Evolutionary conservation across 2,797 vertebrate species (phyloP).

Genomic region (Liasis olivaceus): DNA sequence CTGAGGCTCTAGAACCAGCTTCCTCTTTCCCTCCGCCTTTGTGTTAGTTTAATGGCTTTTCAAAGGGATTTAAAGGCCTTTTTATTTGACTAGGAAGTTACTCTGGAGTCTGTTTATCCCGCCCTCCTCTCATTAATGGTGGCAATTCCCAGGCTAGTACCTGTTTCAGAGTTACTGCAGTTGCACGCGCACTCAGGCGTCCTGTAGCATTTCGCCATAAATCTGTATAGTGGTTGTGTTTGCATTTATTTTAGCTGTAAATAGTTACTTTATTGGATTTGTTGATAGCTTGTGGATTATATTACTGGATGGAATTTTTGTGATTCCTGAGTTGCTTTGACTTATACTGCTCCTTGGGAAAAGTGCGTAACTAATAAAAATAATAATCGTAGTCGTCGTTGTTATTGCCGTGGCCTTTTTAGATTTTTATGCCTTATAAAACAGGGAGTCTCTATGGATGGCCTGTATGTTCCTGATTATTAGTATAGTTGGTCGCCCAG

Average conservation of each 20-base stretch:
- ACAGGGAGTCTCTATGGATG: not conserved
- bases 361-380: not conserved
- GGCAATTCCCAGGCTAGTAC: not conserved
- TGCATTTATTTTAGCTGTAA: not conserved
- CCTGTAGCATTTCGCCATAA: not conserved
- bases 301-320: not conserved
- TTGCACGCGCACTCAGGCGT: not conserved
- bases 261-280: not conserved
- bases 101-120: not conserved
- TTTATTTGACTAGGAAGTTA: not conserved
- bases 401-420: not conserved
- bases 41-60: not conserved
- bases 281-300: not conserved
- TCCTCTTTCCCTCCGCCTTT: not conserved
- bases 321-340: not conserved
- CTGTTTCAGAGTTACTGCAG: not conserved
- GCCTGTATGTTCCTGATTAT: not conserved
- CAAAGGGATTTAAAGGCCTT: not conserved
- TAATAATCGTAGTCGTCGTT: not conserved
- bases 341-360: not conserved
- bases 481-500: too few relatives aligned
- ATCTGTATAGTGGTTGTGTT: not conserved
- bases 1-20: not conserved
- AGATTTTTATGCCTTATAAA: not conserved
- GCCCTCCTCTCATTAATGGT: not conserved